Conservation (phyloP, 2,888 invertebrate species). For the Euplagia quadripunctaria region DNA sequence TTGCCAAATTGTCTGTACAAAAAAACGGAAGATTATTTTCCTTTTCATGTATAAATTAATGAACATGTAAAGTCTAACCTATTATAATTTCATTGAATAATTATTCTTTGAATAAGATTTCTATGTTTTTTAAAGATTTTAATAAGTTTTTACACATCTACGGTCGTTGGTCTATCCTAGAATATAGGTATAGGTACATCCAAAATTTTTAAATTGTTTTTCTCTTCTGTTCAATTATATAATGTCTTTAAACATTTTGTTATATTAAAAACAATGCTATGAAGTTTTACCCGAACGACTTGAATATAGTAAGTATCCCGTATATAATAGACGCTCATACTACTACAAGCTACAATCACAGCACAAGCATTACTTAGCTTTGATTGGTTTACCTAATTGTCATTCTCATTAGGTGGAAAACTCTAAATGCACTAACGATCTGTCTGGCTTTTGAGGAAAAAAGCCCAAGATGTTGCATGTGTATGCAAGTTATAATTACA, state of each 20-base stretch:
- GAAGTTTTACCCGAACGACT: neutral
- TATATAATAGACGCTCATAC: neutral
- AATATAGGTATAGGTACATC: too few relatives aligned
- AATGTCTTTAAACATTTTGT: neutral
- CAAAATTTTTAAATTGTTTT: too few relatives aligned
- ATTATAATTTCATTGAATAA: too few relatives aligned
- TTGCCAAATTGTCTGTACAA: too few relatives aligned
- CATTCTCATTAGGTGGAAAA: constrained; percentile 17
- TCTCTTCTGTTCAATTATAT: neutral
- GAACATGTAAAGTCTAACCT: too few relatives aligned
- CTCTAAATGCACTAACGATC: constrained; percentile 33
- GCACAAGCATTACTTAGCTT: constrained; percentile 19
- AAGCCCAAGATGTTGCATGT: constrained; percentile 47
- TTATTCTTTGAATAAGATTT: too few relatives aligned
- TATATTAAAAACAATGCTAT: neutral
- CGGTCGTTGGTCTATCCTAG: too few relatives aligned
- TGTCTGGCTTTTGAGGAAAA: constrained; percentile 39
- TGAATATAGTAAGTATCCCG: neutral
- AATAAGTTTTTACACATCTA: too few relatives aligned
- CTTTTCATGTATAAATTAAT: too few relatives aligned
- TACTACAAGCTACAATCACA: constrained; percentile 15
- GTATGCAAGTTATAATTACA: constrained; percentile 69
- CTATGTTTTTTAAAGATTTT: too few relatives aligned
- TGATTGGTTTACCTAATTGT: constrained; percentile 20
- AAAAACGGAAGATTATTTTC: too few relatives aligned